These are phyloP conservation scores for Panthera uncia DNA, from an alignment of 2,113 vertebrate species.

Conservation along the genomic window DNA sequence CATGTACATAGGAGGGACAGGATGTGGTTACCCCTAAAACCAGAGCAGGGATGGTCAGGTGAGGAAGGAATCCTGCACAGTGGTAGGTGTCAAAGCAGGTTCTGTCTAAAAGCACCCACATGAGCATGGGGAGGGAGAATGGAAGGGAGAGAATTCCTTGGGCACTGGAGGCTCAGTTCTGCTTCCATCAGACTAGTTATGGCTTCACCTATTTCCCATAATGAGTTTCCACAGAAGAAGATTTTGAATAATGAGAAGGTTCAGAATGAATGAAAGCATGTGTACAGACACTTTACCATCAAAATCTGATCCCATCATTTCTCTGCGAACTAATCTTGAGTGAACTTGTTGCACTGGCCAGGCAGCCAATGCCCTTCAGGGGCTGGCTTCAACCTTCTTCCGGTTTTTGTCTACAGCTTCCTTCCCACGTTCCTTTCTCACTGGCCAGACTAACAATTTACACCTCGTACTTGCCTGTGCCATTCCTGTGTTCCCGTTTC, in stretches of 20 bases:
- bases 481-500: not conserved
- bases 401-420: not conserved
- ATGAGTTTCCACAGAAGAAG: not conserved
- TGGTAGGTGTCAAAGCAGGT: not conserved
- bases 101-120: not conserved
- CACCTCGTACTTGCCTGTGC: rapidly evolving
- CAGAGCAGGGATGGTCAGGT: not conserved
- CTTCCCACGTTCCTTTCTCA: not conserved
- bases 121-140: not conserved
- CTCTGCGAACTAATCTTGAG: not conserved
- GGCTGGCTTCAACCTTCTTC: not conserved
- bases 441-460: not conserved
- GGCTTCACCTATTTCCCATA: not conserved
- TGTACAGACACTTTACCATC: not conserved
- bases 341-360: not conserved
- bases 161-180: not conserved
- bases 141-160: not conserved
- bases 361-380: not conserved
- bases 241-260: not conserved
- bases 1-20: not conserved
- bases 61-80: not conserved
- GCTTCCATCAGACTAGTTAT: not conserved
- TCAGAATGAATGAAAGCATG: not conserved
- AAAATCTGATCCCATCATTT: not conserved
- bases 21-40: not conserved